A percentile compares a stretch with the other conserved stretches of the same genome.
These are phyloP conservation scores for Proisotoma minuta DNA, from an alignment of 2,888 invertebrate species.

Conservation along the genomic window DNA sequence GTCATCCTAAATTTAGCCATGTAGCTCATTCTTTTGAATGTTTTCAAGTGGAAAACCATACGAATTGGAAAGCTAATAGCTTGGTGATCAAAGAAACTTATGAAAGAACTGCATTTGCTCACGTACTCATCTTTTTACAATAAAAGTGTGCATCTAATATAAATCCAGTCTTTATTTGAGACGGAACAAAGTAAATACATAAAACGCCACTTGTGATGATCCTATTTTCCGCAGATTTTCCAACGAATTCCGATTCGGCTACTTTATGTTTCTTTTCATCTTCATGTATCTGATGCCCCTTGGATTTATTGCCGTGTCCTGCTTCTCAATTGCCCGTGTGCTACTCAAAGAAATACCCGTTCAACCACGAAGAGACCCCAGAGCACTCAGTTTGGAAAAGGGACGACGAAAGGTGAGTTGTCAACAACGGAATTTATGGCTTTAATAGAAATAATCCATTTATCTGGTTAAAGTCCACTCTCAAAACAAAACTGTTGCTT, in stretches of 20 bases:
- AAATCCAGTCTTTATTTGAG: not conserved
- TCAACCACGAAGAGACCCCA: slow-evolving; percentile 46
- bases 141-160: not conserved
- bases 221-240: slow-evolving; percentile 47
- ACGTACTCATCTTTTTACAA: not conserved
- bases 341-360: slow-evolving; percentile 48
- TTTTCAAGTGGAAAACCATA: no score
- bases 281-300: slow-evolving; percentile 52
- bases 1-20: no score
- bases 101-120: not conserved
- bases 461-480: no score
- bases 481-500: no score
- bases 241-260: slow-evolving; percentile 50
- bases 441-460: no score
- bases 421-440: no score
- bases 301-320: slow-evolving; percentile 50
- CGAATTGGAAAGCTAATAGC: no score
- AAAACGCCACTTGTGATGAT: no score
- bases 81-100: not conserved
- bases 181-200: not conserved
- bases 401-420: slow-evolving; percentile 49
- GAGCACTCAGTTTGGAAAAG: slow-evolving; percentile 45
- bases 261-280: slow-evolving; percentile 52
- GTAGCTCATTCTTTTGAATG: no score
- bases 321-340: slow-evolving; percentile 48